Conservation (phyloP, 2,113 vertebrate species). For the Acrocephalus kingi region DNA sequence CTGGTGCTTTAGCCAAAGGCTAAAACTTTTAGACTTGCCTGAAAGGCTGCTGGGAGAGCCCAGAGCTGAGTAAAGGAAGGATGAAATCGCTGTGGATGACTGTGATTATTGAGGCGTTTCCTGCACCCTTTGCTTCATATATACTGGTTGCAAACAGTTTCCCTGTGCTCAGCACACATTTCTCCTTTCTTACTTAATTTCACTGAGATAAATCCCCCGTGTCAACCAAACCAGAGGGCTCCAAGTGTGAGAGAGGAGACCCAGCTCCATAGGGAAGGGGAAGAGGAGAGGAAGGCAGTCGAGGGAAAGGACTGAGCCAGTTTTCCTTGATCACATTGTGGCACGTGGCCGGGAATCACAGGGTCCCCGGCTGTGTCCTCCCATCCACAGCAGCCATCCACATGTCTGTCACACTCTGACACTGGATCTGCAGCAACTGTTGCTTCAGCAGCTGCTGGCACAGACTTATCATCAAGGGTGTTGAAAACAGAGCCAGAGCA, state of each 20-base stretch:
- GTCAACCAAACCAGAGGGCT: not conserved
- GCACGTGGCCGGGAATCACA: conserved; percentile 24
- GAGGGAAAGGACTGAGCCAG: not conserved
- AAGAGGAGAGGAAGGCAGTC: not conserved
- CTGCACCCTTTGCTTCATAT: accelerated
- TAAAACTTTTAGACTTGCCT: not conserved
- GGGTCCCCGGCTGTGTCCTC: not conserved
- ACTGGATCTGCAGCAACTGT: conserved; percentile 64
- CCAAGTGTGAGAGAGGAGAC: not conserved
- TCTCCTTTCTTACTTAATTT: not conserved
- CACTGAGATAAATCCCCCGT: not conserved
- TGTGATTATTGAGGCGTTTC: not conserved
- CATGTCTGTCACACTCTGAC: conserved; percentile 71
- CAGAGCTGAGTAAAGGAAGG: not conserved
- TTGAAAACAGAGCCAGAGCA: not conserved
- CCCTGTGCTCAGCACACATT: not conserved
- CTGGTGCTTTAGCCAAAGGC: not conserved
- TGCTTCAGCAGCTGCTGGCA: conserved; percentile 42
- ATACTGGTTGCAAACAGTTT: not conserved
- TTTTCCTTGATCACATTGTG: conserved; percentile 22
- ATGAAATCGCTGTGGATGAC: not conserved
- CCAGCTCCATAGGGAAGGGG: not conserved
- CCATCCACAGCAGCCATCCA: not conserved
- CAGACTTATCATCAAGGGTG: conserved; percentile 7
- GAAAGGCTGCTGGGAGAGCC: not conserved